Evolutionary conservation across 53 echinoderm and acorn worm species (phyloP).

Genomic region (Paracentrotus lividus): DNA sequence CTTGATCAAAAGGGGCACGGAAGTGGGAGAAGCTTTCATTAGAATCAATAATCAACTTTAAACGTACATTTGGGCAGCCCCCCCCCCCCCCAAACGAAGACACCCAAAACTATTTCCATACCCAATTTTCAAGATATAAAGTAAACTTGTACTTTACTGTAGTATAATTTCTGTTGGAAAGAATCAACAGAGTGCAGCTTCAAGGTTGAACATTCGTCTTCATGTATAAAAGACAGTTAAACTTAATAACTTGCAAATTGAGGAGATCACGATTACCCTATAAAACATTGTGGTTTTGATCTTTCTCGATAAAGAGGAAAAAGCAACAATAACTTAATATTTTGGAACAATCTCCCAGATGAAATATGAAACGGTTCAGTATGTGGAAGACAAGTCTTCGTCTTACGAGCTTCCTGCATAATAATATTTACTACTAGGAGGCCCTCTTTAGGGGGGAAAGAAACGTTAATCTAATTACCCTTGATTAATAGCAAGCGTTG

Average conservation of each 20-base stretch:
- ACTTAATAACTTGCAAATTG: too few species aligned
- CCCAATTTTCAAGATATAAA: too few species aligned
- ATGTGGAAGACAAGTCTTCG: slow-evolving; percentile 26
- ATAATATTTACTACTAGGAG: slow-evolving; percentile 46
- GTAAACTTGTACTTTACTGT: too few species aligned
- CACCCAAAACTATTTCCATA: too few species aligned
- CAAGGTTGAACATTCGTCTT: too few species aligned
- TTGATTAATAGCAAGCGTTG: slow-evolving; percentile 57
- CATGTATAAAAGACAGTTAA: too few species aligned
- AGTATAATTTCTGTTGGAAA: too few species aligned
- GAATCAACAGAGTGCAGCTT: too few species aligned
- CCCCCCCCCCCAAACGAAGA: not conserved
- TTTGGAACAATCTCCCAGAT: not conserved
- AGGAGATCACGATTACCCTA: too few species aligned
- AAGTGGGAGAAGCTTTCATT: not conserved
- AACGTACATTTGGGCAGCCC: not conserved
- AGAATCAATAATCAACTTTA: not conserved
- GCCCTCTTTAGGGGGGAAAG: slow-evolving; percentile 49
- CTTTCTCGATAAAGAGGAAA: too few species aligned
- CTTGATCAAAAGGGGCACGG: not conserved
- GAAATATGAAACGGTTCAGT: slow-evolving; percentile 7
- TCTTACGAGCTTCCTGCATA: slow-evolving; percentile 9
- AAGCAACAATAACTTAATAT: too few species aligned
- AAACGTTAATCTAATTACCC: slow-evolving; percentile 63
- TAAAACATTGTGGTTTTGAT: too few species aligned